Percentiles rank a stretch among this genome's conserved stretches.
These are phyloP conservation scores for Melieria picta DNA, from an alignment of 2,888 invertebrate species.

Conservation along the genomic window DNA sequence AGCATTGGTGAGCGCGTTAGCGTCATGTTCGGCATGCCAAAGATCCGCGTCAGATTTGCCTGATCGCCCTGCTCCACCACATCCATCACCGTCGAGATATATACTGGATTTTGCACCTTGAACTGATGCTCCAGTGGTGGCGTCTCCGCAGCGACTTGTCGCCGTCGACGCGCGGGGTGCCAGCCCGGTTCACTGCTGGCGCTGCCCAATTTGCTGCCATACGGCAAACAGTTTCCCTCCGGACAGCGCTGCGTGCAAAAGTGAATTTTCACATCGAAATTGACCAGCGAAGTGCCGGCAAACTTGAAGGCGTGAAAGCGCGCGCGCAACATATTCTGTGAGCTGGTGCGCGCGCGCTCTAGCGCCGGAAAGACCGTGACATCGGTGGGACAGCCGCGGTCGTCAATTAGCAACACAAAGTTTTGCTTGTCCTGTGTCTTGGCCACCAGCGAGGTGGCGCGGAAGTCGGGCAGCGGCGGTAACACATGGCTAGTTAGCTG, in stretches of 20 bases:
- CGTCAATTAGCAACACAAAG: conserved; percentile 75
- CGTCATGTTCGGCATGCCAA: background rate
- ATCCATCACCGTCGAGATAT: conserved; percentile 61
- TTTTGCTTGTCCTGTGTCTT: conserved; percentile 81
- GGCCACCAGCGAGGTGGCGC: conserved; percentile 82
- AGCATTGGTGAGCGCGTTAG: background rate
- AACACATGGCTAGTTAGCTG: conserved; percentile 51
- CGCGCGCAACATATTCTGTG: conserved; percentile 68
- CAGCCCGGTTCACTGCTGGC: background rate
- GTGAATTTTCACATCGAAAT: conserved; percentile 83
- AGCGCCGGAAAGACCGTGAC: conserved; percentile 68
- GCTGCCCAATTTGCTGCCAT: conserved; percentile 36
- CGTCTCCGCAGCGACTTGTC: conserved; percentile 32
- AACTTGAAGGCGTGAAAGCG: conserved; percentile 88
- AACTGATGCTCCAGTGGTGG: conserved; percentile 43
- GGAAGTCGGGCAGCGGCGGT: conserved; percentile 73
- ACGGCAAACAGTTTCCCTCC: conserved; percentile 68
- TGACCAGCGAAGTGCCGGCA: conserved; percentile 82
- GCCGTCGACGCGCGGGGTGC: conserved; percentile 23
- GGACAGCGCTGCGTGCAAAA: conserved; percentile 79
- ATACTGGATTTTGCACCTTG: conserved; percentile 59
- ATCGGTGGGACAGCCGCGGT: conserved; percentile 83
- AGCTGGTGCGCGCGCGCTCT: conserved; percentile 60
- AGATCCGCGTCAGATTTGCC: conserved; percentile 12
- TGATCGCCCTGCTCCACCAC: conserved; percentile 34